phyloP scores from a whole-genome alignment of 2,888 invertebrate species.

The Ennomos fuscantarius region DNA sequence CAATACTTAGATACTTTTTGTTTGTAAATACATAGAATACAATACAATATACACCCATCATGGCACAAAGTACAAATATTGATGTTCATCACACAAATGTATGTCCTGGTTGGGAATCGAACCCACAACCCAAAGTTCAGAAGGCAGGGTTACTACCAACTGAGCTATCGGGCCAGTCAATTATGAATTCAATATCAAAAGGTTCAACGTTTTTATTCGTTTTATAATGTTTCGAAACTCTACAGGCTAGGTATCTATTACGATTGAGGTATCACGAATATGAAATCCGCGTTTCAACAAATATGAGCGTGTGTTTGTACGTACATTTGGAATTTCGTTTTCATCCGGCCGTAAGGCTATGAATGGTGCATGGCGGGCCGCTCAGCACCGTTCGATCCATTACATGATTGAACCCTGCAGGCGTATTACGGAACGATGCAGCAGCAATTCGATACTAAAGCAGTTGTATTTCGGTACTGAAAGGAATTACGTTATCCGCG shows the following conservation, averaged over 20 bases:
- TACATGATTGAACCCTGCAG: conserved; percentile 56
- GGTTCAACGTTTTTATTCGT: background rate
- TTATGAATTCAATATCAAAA: too few relatives aligned
- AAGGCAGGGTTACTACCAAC: too few relatives aligned
- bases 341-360: conserved; percentile 25
- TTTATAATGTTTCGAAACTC: conserved; percentile 9
- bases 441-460: background rate
- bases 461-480: conserved; percentile 9
- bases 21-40: too few relatives aligned
- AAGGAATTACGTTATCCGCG: background rate
- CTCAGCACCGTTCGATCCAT: conserved; percentile 47
- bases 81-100: too few relatives aligned
- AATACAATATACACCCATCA: too few relatives aligned
- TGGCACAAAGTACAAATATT: conserved; percentile 6
- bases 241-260: conserved; percentile 14
- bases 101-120: too few relatives aligned
- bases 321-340: conserved; percentile 32
- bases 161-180: too few relatives aligned
- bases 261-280: conserved; percentile 18
- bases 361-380: conserved; percentile 37
- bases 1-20: too few relatives aligned
- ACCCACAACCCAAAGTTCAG: too few relatives aligned
- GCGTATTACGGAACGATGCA: conserved; percentile 41
- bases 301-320: conserved; percentile 25
- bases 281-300: conserved; percentile 34